Base-by-base conservation (phyloP, 2,113 vertebrate genomes). In the Indicator indicator region DNA sequence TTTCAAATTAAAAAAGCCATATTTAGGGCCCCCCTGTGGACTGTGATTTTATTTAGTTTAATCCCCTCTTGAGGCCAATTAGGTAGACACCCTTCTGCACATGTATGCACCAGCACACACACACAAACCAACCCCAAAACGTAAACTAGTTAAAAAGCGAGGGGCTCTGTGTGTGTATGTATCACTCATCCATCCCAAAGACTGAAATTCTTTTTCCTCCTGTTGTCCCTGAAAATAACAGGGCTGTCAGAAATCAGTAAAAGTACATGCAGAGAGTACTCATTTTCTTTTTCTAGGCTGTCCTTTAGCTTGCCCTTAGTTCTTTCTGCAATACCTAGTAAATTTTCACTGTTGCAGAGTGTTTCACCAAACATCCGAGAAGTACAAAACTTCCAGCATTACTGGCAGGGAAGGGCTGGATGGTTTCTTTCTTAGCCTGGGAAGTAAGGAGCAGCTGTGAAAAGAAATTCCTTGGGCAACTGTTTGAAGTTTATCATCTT, bases 1-100 rank as follows among this genome's bases (percentile, higher is more conserved):
- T 97, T 98, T 98, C 98, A 98, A 98, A 98, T 98, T 98, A 98
- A 98, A 98, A 98, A 98, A 97, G 97, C 96, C 97, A 97, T 98
- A 98, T 98, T 98, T 98, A 98, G 95, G 95, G 97, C 95, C 93
- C 98, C 84, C 94, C 97, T 81, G 92, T 97, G 98, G 96, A 97
- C 84, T 64, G 86, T 97, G 97, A 98, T 98, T 98, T 98, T 98
- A 98, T 98, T 98, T 97, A 97, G 97, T 98, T 98, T 98, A 98
- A 98, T 97, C 96, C 96, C 86, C 98, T 97, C 98, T 97, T 58
- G 97, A 97, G 98, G 96, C 98, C 98, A 98, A 98, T 98, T 98
- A 98, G 96, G 97, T 96, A 97, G 97, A 97, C 96, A 97, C 97
- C 96, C 96, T 89, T 96, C 87, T 96, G 96, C 95, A 97, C 93